Conservation (phyloP, 35 echinoderm and acorn worm genomes). For the Heliocidaris tuberculata region DNA sequence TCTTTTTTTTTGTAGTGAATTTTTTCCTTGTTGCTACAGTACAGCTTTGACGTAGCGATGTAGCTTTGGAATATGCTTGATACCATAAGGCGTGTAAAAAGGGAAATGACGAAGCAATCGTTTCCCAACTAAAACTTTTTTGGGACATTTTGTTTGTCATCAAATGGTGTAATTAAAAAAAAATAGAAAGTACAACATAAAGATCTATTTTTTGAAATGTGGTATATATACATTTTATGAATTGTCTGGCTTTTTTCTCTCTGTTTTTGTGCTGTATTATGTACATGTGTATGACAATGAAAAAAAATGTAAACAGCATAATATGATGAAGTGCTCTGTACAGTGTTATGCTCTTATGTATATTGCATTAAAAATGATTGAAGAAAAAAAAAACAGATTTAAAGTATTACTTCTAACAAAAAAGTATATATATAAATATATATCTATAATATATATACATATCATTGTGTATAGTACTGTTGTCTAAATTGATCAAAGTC, state of each 20-base stretch:
- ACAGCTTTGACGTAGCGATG: not conserved
- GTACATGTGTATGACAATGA: slow-evolving; percentile 7
- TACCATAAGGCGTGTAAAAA: not conserved
- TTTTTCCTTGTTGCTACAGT: not conserved
- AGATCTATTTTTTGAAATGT: slow-evolving; percentile 40
- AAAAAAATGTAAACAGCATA: not conserved
- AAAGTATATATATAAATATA: slow-evolving; percentile 49
- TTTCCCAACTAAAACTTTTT: not conserved
- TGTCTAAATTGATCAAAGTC: slow-evolving; percentile 10
- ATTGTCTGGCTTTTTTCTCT: slow-evolving; percentile 14
- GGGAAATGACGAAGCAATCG: not conserved
- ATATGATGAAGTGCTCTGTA: slow-evolving; percentile 42
- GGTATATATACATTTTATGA: slow-evolving; percentile 43
- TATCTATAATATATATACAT: slow-evolving; percentile 53
- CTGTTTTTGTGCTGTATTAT: slow-evolving; percentile 40
- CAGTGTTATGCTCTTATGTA: slow-evolving; percentile 31
- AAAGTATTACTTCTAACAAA: slow-evolving; percentile 43
- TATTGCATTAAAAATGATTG: slow-evolving; percentile 36
- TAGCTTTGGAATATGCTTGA: not conserved
- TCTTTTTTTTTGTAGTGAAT: not conserved
- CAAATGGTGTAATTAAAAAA: slow-evolving; percentile 39
- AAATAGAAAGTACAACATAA: slow-evolving; percentile 42
- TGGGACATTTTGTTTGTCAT: not conserved
- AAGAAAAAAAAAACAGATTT: slow-evolving; percentile 21
- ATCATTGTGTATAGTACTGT: slow-evolving; percentile 50